A percentile compares a stretch with the other conserved stretches of the same genome.
These are phyloP conservation scores for Maniola hyperantus DNA, from an alignment of 2,888 invertebrate species.

Conservation along the genomic window DNA sequence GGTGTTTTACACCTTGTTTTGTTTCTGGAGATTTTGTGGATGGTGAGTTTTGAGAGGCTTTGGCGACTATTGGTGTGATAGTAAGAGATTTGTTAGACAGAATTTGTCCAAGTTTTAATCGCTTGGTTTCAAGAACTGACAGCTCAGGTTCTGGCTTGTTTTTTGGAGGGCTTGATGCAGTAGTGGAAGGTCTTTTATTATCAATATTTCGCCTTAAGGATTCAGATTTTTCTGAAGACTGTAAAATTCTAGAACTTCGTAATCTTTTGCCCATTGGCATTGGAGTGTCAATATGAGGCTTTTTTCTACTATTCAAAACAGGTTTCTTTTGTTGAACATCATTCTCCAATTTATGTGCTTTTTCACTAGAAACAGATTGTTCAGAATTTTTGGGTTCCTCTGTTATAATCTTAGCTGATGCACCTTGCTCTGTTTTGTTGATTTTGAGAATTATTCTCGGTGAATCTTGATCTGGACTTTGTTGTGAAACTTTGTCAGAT, in stretches of 20 bases:
- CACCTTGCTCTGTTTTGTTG: conserved; percentile 83
- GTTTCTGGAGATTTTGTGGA: conserved; percentile 57
- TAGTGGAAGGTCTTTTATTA: conserved; percentile 63
- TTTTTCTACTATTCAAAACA: conserved; percentile 62
- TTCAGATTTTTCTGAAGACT: conserved; percentile 62
- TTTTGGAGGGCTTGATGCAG: conserved; percentile 56
- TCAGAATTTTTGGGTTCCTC: conserved; percentile 65
- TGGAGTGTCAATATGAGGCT: conserved; percentile 52
- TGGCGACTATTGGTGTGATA: conserved; percentile 61
- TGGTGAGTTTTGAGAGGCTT: conserved; percentile 53
- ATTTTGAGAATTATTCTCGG: conserved; percentile 85
- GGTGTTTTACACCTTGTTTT: conserved; percentile 62
- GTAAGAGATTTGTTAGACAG: conserved; percentile 69
- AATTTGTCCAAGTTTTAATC: conserved; percentile 72
- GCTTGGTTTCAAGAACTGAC: conserved; percentile 65
- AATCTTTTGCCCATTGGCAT: conserved; percentile 69
- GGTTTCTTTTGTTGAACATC: conserved; percentile 52
- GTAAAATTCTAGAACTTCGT: conserved; percentile 71
- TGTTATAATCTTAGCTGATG: conserved; percentile 76
- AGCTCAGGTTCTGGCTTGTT: conserved; percentile 61
- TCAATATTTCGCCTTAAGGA: conserved; percentile 53
- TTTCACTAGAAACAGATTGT: conserved; percentile 52
- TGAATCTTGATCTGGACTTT: conserved; percentile 76
- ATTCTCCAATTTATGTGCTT: conserved; percentile 57
- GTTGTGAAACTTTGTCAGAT: conserved; percentile 64